Evolutionary conservation across 2,797 vertebrate species (phyloP), one percentile per base, ranked within the genome.

Genomic region (Pygocentrus nattereri): DNA sequence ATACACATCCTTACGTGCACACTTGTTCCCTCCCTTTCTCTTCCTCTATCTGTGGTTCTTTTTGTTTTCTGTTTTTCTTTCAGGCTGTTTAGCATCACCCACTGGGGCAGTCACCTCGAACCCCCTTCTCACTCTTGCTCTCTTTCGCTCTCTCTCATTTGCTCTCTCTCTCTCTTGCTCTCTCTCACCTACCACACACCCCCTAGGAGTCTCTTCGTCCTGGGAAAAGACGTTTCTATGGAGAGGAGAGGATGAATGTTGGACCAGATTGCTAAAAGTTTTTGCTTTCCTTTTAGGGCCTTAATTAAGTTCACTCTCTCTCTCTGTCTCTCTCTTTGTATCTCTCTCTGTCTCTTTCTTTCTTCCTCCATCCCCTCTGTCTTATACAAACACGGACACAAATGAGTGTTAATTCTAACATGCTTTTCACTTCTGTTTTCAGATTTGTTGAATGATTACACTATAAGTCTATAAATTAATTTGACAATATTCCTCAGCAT

Each of bases 191-290:
- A 47, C 50, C 47, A 10, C n/a, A 38, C 56, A 65, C 64, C 78
- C 78, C 76, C 77, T 77, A 61, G 70, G 82, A 65, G 34, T 81
- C 81, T 83, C 70, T 75, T 64, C 64, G 30, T 79, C 86, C 86
- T 85, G 86, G 86, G 86, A 87, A 85, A 85, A 77, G 74, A 56
- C 67, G 86, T 87, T 85, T 76, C 86, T 78, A 85, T 87, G 80
- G 86, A 64, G 74, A 87, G 25, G 61, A 76, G 70, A 64, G 21
- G 54, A 85, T 82, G 84, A 87, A 85, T 87, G 86, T 85, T 80
- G 56, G 79, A 85, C 47, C 75, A 76, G 81, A 64, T 84, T 69
- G 75, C 76, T 81, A 81, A 80, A 68, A 69, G 62, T 67, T 85
- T 78, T 76, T 72, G 58, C 38, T 81, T 82, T 75, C 5, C 54